These are phyloP conservation scores for Hemitrygon akajei DNA, from an alignment of 2,797 vertebrate species.

Conservation along the genomic window DNA sequence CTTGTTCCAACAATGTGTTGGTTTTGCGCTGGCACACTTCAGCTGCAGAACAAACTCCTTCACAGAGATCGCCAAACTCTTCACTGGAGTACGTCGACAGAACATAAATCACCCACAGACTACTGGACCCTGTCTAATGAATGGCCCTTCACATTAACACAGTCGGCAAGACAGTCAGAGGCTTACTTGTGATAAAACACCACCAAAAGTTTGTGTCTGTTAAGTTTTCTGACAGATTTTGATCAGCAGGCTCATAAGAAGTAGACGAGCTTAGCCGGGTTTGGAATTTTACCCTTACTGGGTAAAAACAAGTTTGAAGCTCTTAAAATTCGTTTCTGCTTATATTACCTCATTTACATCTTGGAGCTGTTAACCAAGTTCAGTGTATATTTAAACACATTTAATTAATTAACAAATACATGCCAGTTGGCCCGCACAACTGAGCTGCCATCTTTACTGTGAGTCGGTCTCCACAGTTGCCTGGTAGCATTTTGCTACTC, in stretches of 20 bases:
- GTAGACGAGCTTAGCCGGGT: too few species aligned
- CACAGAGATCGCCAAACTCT: slow-evolving; percentile 6
- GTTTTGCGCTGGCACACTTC: background rate
- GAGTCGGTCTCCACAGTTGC: background rate
- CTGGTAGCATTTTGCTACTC: background rate
- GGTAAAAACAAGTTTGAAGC: background rate
- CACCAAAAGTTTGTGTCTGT: background rate
- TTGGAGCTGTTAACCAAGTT: slow-evolving; percentile 12
- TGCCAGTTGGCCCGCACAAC: slow-evolving; percentile 12
- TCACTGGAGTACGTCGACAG: background rate
- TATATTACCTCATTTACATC: slow-evolving; percentile 17
- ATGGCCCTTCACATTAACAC: slow-evolving; percentile 12
- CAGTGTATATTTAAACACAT: slow-evolving; percentile 29
- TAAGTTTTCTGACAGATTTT: slow-evolving; percentile 13
- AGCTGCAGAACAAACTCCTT: background rate
- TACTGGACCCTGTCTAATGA: background rate
- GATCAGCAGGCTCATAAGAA: background rate
- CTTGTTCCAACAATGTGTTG: background rate
- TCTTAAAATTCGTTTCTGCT: slow-evolving; percentile 5
- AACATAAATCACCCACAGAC: background rate
- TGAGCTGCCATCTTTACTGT: background rate
- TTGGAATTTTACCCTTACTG: background rate
- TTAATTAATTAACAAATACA: slow-evolving; percentile 30
- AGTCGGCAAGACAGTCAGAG: background rate
- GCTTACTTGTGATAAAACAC: background rate